phyloP scores from a whole-genome alignment of 2,113 vertebrate species.

The Nothoprocta pentlandii region DNA sequence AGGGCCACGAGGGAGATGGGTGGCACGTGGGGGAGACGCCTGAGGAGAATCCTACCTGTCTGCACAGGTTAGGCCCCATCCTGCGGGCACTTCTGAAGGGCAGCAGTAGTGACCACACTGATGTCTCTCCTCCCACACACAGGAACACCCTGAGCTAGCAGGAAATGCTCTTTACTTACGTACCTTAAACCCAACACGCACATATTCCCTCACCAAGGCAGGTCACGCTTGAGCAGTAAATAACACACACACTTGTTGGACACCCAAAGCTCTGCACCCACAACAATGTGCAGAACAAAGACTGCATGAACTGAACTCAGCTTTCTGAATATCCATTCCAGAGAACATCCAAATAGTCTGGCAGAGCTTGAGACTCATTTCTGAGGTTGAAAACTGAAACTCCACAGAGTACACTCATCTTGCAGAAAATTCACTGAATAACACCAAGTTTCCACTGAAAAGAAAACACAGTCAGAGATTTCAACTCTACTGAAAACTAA shows the following conservation, averaged over 20 bases:
- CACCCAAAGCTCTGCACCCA: neutral
- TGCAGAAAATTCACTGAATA: neutral
- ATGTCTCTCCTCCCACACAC: neutral
- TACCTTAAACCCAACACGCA: neutral
- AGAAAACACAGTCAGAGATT: neutral
- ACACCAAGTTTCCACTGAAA: neutral
- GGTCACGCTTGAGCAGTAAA: neutral
- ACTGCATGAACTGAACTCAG: neutral
- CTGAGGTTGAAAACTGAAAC: neutral
- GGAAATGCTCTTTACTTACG: slow-evolving; percentile 11
- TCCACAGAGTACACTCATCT: neutral
- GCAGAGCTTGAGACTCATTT: neutral
- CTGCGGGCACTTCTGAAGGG: neutral
- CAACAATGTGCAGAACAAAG: neutral
- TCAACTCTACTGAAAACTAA: neutral
- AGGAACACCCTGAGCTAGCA: neutral
- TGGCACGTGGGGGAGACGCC: neutral
- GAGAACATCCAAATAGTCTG: neutral
- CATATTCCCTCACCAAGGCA: neutral
- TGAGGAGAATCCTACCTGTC: neutral
- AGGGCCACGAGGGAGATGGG: neutral
- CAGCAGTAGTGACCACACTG: neutral
- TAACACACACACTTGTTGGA: neutral
- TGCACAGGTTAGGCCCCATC: neutral
- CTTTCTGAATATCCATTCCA: neutral